Percentiles rank a stretch among this genome's conserved stretches.
Evolutionary conservation across 2,797 vertebrate genomes (phyloP).

Genomic region (Myotis planiceps): DNA sequence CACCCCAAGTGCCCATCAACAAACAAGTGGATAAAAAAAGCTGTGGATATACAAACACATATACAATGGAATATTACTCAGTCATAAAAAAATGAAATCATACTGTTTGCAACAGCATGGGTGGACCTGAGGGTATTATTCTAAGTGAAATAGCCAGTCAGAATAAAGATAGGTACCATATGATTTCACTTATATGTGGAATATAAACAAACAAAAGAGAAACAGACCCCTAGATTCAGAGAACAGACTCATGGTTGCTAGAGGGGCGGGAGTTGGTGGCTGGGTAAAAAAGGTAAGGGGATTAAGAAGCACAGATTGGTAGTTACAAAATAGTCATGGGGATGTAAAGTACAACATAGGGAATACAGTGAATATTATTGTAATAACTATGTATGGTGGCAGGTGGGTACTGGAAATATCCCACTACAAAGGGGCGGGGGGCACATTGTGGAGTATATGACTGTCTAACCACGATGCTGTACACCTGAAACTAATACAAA

Average conservation of each 20-base stretch:
- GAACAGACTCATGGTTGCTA: background rate
- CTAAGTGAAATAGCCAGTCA: background rate
- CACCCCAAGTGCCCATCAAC: background rate
- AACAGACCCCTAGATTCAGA: background rate
- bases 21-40: background rate
- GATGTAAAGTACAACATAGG: background rate
- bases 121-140: too few relatives aligned
- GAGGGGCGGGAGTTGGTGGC: background rate
- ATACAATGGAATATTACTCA: background rate
- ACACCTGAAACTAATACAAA: background rate
- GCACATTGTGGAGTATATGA: background rate
- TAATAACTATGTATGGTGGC: background rate
- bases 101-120: background rate
- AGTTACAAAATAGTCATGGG: background rate
- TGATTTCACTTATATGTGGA: background rate
- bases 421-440: background rate
- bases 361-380: background rate
- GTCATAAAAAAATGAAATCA: background rate
- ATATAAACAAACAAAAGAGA: background rate
- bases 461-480: background rate
- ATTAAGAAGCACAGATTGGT: background rate
- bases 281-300: background rate
- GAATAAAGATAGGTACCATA: background rate
- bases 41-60: background rate
- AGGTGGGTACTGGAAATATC: background rate